These are phyloP conservation scores for Melospiza georgiana DNA, from an alignment of 2,113 vertebrate species.

Conservation along the genomic window DNA sequence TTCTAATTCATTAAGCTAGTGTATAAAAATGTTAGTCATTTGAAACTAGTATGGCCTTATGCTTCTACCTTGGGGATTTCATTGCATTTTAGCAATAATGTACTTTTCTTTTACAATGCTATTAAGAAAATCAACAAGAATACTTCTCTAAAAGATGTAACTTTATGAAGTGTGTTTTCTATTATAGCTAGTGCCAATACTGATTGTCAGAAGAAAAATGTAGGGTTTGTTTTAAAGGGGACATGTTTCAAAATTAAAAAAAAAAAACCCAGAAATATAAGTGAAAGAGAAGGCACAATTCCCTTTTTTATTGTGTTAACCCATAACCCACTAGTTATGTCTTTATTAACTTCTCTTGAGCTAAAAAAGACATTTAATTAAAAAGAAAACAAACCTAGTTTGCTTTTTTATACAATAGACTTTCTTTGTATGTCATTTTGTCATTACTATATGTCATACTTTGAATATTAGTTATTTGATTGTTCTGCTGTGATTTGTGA, in stretches of 20 bases:
- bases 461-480: conserved; percentile 43
- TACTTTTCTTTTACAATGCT: conserved; percentile 25
- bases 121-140: conserved; percentile 7
- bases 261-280: background rate
- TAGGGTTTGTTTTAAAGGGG: background rate
- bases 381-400: background rate
- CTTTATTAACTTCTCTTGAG: background rate
- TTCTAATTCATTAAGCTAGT: conserved; percentile 32
- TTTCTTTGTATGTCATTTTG: conserved; percentile 46
- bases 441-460: conserved; percentile 9
- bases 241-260: background rate
- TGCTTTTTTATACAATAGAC: background rate
- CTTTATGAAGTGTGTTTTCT: background rate
- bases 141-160: conserved; percentile 5
- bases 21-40: conserved; percentile 31
- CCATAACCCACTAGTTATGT: background rate
- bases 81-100: conserved; percentile 18
- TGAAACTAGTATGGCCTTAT: conserved; percentile 20
- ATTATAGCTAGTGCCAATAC: background rate
- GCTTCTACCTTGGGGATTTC: background rate
- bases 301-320: background rate
- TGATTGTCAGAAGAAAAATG: background rate
- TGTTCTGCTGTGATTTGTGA: conserved; percentile 27
- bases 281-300: background rate
- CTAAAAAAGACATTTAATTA: background rate